These are phyloP conservation scores for Crambe crambe DNA, from an alignment of 37 sponge, comb jelly and placozoan species.

Conservation along the genomic window DNA sequence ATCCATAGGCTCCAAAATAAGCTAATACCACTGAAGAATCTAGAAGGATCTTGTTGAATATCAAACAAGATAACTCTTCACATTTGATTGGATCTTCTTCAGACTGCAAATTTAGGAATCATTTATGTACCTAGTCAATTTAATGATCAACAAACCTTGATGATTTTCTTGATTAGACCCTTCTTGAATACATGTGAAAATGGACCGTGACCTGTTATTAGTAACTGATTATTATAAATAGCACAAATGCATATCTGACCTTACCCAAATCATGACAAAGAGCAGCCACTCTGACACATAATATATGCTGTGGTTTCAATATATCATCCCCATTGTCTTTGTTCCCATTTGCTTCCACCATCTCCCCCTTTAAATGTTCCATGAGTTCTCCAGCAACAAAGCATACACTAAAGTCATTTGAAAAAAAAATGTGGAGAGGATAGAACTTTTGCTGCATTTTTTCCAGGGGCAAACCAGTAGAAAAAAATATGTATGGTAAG, in stretches of 20 bases:
- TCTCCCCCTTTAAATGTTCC: not conserved
- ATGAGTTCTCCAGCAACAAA: slow-evolving; percentile 53
- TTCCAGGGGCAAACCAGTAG: too few species aligned
- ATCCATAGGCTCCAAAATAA: not conserved
- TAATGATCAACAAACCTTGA: too few species aligned
- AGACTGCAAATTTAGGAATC: too few species aligned
- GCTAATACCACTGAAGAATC: not conserved
- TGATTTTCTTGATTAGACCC: not conserved
- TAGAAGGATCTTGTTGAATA: too few species aligned
- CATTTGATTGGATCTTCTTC: not conserved
- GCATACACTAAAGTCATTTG: not conserved
- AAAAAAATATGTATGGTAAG: too few species aligned
- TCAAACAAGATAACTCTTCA: not conserved
- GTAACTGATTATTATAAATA: too few species aligned
- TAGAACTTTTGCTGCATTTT: too few species aligned
- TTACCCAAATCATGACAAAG: slow-evolving; percentile 45
- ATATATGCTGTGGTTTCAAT: too few species aligned
- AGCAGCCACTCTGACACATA: slow-evolving; percentile 42
- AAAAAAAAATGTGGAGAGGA: too few species aligned
- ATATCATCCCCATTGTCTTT: too few species aligned
- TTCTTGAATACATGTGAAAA: slow-evolving; percentile 49
- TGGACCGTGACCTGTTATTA: slow-evolving; percentile 48
- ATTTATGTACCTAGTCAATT: too few species aligned
- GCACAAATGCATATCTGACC: too few species aligned
- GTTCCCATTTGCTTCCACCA: not conserved